Base-by-base conservation (phyloP, 2,888 invertebrate species). In the Muschampia plurimacula region DNA sequence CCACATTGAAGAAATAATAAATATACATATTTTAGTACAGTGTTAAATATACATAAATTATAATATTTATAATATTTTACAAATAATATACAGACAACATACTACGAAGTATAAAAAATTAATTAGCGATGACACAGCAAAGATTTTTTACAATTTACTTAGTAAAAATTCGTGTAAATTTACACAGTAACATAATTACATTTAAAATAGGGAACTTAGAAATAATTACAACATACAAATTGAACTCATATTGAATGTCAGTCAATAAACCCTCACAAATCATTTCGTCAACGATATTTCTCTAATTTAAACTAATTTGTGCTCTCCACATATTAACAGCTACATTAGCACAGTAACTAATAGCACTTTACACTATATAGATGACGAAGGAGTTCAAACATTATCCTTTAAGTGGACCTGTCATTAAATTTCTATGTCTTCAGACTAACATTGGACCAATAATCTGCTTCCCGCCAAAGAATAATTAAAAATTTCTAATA, bases 1-100 rank as follows among this genome's bases (percentile, higher is more conserved):
- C 62, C 69, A 52, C 63, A 15, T 55, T 49, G 36, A 41, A 63
- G 52, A 28, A 46, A 59, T 41, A 46, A 68, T 57, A 36, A 41
- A 22, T 22, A 22, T 22, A 22, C 1, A 22, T 22, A 22, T 22
- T 46, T 3, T 46, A 46, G 10, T 46, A 13, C 7, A 68, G 60
- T 60, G 60, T 65, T 15, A 52, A n/a, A 65, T 2, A 52, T 65
- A n/a, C 28, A 41, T 68, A 60, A 68, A 68, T 46, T 41, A 41
- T 8, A 7, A 36, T 69, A 68, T 49, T 8, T 22, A 8, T 55
- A 55, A 22, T 55, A 55, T 22, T 55, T 2, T 55, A 46, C 46
- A 46, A 44, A 44, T 44, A 44, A 9, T 44, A 9, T 44, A 44
- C 9, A 9, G 2, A 44, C 9, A 44, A 44, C 44, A 9, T 44